phyloP scores from a whole-genome alignment of 2,113 vertebrate genomes.

The Callospermophilus lateralis region DNA sequence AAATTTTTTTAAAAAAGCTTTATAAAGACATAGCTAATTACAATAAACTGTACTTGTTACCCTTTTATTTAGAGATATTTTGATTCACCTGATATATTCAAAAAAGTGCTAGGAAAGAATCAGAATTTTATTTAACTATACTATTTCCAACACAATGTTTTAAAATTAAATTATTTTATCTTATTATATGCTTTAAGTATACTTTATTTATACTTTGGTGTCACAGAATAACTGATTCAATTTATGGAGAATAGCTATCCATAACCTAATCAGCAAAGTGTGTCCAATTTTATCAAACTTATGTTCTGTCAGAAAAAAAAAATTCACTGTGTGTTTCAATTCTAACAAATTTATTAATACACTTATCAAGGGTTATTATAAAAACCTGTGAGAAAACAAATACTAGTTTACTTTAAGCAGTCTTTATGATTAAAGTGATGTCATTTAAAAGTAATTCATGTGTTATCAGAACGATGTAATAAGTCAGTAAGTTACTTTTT shows the following conservation, averaged over 20 bases:
- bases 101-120: background rate
- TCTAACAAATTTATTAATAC: background rate
- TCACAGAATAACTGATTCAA: background rate
- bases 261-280: background rate
- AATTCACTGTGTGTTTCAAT: background rate
- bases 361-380: conserved; percentile 16
- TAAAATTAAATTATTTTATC: conserved; percentile 1
- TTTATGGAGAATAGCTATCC: background rate
- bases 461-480: background rate
- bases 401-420: background rate
- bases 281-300: background rate
- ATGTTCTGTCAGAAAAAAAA: background rate
- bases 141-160: background rate
- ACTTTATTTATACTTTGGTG: background rate
- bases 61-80: background rate
- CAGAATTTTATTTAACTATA: background rate
- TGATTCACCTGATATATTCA: background rate
- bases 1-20: background rate
- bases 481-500: background rate
- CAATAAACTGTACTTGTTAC: background rate
- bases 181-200: background rate
- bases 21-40: background rate
- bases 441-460: background rate
- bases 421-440: conserved; percentile 49
- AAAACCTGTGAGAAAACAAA: background rate